These are phyloP conservation scores for Synergus japonicus DNA, from an alignment of 2,888 invertebrate species.

Conservation along the genomic window DNA sequence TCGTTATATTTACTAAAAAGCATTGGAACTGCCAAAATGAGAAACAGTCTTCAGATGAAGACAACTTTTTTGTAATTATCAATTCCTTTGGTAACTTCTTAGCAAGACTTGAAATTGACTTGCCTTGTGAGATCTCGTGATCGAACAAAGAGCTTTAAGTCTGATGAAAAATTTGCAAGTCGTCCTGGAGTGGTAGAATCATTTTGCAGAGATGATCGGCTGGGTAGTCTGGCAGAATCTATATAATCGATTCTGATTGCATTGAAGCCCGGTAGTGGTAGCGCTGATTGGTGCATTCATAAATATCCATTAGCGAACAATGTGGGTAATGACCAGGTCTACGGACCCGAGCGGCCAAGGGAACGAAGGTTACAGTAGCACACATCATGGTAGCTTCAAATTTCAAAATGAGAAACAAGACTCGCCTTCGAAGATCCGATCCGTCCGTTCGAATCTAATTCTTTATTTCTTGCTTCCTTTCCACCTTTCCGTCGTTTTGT, in stretches of 20 bases:
- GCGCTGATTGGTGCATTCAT: slow-evolving; percentile 77
- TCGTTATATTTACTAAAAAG: neutral
- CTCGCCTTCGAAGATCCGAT: slow-evolving; percentile 55
- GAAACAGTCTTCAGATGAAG: too few species aligned
- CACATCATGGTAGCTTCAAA: too few species aligned
- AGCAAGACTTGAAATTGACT: neutral
- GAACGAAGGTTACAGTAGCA: slow-evolving; percentile 64
- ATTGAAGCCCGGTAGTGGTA: slow-evolving; percentile 76
- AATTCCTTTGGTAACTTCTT: neutral
- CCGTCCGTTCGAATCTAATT: slow-evolving; percentile 47
- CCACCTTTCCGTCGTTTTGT: slow-evolving; percentile 51
- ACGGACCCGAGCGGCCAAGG: slow-evolving; percentile 69
- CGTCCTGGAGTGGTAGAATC: slow-evolving; percentile 1
- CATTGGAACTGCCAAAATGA: neutral
- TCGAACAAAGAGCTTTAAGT: slow-evolving; percentile 16
- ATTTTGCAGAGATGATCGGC: slow-evolving; percentile 29
- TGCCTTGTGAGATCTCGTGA: too few species aligned
- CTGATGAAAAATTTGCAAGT: slow-evolving; percentile 13
- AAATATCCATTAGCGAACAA: slow-evolving; percentile 77
- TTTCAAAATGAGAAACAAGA: slow-evolving; percentile 70
- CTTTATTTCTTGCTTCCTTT: slow-evolving; percentile 53
- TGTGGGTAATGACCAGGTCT: slow-evolving; percentile 76
- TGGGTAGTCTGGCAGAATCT: slow-evolving; percentile 62
- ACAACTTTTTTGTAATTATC: neutral
- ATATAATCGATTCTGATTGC: slow-evolving; percentile 77